Evolutionary conservation across 1,140 invertebrate genomes (phyloP), one percentile per base, ranked within the genome.

Genomic region (Camponotus vicinus): DNA sequence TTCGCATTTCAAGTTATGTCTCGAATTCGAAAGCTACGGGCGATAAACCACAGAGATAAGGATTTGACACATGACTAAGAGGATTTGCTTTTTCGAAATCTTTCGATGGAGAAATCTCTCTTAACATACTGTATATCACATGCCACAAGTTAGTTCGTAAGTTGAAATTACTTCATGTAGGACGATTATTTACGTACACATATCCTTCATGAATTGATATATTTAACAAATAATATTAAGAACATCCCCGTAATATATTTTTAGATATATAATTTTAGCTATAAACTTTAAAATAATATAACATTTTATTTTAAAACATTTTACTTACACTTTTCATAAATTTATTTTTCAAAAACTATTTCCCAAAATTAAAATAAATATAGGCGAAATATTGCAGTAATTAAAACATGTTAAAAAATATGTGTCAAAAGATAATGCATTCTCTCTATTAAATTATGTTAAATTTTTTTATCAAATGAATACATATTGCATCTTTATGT

Each of bases 61-160:
- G 32, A 79, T 13, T 78, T 52, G 11, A 78, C n/a, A 18, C 6
- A n/a, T 55, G n/a, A 67, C 11, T 79, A 21, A 52, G 63, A 78
- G 15, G 32, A 79, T 66, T 79, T 67, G 8, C 2, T 49, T 45
- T 18, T 45, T 77, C 13, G 7, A 34, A 61, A 63, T 27, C 9
- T 32, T 64, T 64, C 9, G 4, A 77, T 45, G 15, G 27, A 18
- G 40, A 45, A 45, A 77, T 64, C 40, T n/a, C n/a, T 64, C 9
- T 78, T 13, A 18, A 64, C 9, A 45, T 34, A 13, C 1, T 49
- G 15, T 34, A 63, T 8, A 75, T 59, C 13, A 11, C 8, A 69
- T 21, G 18, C 37, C 40, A 21, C 5, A 27, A 45, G 15, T 45
- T 64, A 61, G 6, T 70, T 34, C 18, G 21, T 21, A 42, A 69